Evolutionary conservation across 2,797 vertebrate species (phyloP), one percentile per base, ranked within the genome.

Genomic region (Darevskia mixta): DNA sequence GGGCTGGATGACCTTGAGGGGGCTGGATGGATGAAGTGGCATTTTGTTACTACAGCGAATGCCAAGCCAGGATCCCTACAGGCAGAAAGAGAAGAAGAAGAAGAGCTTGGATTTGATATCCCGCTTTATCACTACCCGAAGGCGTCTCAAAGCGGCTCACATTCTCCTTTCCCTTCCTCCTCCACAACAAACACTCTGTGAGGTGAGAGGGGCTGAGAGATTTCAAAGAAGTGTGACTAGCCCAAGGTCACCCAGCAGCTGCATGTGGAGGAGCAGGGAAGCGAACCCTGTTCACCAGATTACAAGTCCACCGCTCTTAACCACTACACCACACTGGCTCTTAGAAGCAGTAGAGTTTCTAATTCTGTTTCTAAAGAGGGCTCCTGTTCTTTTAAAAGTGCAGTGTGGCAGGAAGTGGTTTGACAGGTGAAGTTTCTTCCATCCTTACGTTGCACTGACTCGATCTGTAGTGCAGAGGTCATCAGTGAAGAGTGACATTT

Each of bases 401-500:
- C 23, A 9, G 61, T 58, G 27, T 61, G 35, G 27, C 81, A 71
- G 20, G 49, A 61, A 79, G 35, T n/a, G 66, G 35, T 41, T 45
- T 61, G 45, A 10, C 27, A n/a, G 45, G 32, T n/a, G 11, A 9
- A 23, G 11, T 13, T 69, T 71, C 32, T 41, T 32, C 61, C 69
- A 11, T 76, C 72, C 23, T 9, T 64, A 45, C 69, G 8, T 58
- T 67, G 64, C 10, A 55, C 72, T 69, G 27, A 67, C 32, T 87
- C 27, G 15, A 43, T 69, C n/a, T 55, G 17, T 61, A 69, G 8
- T 1, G 25, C 11, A 38, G 73, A 77, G 80, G 45, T 76, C 41
- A 83, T 35, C n/a, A n/a, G 8, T 67, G 61, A 82, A 87, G 32
- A 55, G n/a, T 67, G 15, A 49, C 66, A 80, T 86, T 80, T 80